Evolutionary conservation across 2,113 vertebrate genomes (phyloP).

Genomic region (Bufo gargarizans): DNA sequence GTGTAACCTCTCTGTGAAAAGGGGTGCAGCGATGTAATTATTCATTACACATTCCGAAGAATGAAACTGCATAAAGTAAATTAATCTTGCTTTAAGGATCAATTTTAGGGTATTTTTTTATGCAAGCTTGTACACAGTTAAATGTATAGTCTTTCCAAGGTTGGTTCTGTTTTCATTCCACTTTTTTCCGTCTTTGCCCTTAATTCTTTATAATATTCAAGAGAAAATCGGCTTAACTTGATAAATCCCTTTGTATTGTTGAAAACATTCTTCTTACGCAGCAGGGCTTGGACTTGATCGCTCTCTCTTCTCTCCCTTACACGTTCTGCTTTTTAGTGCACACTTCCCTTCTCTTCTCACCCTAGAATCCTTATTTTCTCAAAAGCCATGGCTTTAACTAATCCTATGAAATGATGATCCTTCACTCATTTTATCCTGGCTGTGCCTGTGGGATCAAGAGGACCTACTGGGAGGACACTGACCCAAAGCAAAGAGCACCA

Average conservation of each 20-base stretch:
- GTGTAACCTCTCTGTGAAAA: background rate
- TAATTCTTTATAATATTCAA: constrained; percentile 17
- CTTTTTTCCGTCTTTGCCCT: constrained; percentile 6
- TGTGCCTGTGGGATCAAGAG: constrained; percentile 45
- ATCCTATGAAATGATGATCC: constrained; percentile 57
- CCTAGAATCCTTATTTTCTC: constrained; percentile 39
- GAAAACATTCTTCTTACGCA: constrained; percentile 48
- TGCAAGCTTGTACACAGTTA: background rate
- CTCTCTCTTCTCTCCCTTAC: constrained; percentile 3
- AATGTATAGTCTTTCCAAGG: background rate
- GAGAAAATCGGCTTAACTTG: constrained; percentile 53
- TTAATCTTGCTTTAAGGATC: background rate
- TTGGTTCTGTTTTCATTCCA: constrained; percentile 5
- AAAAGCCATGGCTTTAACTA: constrained; percentile 47
- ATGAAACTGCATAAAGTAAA: background rate
- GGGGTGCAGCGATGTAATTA: background rate
- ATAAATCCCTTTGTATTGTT: constrained; percentile 54
- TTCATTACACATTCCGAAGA: background rate
- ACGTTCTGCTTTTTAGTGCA: constrained; percentile 43
- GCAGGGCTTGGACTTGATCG: constrained; percentile 33
- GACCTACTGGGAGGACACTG: constrained; percentile 43
- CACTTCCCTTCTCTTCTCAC: constrained; percentile 42
- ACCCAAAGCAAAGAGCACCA: constrained; percentile 32
- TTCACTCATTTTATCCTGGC: constrained; percentile 49
- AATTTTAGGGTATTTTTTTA: background rate